phyloP scores from a whole-genome alignment of 2,888 invertebrate species.

The Caenorhabditis afra region DNA sequence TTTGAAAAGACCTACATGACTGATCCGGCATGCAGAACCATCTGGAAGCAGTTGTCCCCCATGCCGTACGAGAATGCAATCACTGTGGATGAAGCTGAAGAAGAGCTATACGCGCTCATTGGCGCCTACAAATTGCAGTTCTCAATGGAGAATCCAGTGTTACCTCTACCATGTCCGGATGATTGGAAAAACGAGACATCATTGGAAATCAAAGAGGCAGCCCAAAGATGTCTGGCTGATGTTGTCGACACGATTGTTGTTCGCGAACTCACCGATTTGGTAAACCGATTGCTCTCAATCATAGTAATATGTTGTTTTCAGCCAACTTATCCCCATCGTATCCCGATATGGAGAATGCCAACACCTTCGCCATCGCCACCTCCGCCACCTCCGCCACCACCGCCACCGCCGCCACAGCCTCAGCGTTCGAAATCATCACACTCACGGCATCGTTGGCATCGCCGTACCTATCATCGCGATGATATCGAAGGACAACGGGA shows the following conservation, averaged over 20 bases:
- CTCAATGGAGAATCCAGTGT: slow-evolving; percentile 14
- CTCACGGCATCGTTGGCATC: no score
- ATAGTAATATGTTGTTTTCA: slow-evolving; percentile 5
- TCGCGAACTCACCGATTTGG: slow-evolving; percentile 15
- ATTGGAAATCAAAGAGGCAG: neutral
- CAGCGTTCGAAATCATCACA: no score
- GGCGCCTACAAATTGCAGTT: slow-evolving; percentile 18
- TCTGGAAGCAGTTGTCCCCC: slow-evolving; percentile 18
- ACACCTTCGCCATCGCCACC: neutral
- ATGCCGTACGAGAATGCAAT: slow-evolving; percentile 15
- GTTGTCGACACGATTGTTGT: slow-evolving; percentile 27
- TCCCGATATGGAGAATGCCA: slow-evolving; percentile 3
- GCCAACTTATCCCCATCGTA: slow-evolving; percentile 19
- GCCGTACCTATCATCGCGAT: no score
- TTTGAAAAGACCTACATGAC: slow-evolving; percentile 24
- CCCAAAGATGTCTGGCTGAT: slow-evolving; percentile 15
- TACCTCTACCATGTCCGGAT: slow-evolving; percentile 14
- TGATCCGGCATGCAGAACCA: slow-evolving; percentile 26
- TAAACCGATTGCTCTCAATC: slow-evolving; percentile 3
- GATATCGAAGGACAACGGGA: no score
- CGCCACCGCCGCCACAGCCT: neutral
- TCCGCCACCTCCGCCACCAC: neutral
- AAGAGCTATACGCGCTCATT: slow-evolving; percentile 22
- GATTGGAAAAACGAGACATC: neutral
- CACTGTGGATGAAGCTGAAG: slow-evolving; percentile 9